Evolutionary conservation across 1,140 invertebrate species (phyloP), one percentile per base, ranked within the genome.

Genomic region (Cotesia typhae): DNA sequence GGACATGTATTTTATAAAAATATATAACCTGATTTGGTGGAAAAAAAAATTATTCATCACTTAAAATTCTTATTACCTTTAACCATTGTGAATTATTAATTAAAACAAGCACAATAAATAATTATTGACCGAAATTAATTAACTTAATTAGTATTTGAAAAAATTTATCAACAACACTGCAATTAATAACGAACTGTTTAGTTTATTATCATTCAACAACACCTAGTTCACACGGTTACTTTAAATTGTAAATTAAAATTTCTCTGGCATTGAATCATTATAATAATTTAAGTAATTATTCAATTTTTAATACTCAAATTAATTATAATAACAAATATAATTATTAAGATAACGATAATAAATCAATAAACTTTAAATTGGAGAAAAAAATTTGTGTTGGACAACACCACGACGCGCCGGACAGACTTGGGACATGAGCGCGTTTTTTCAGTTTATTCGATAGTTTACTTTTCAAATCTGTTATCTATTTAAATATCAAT

Each of bases 361-460:
- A 14, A 55, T 55, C 12, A 55, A 17, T 55, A 14, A 14, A 55
- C 53, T 55, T 55, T 55, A 55, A 55, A 55, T 55, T n/a, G 12
- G 17, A 55, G 3, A 55, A 55, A 55, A 55, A 55, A 14, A 14
- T 55, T 55, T 17, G 17, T 17, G 17, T 17, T 55, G n/a, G 53
- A 17, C 53, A 55, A 17, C 41, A 47, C 41, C 41, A 47, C 41
- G 41, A 47, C 7, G 41, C 41, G 41, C 41, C 41, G 41, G 41
- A 47, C 41, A 47, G 6, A 47, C 41, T 47, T 47, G 10, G n/a
- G 14, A n/a, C 12, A 5, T 55, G 53, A 55, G 53, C 53, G 53
- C 53, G 53, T 55, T 55, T 55, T 55, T 55, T 55, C 17, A 55
- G 53, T 55, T 55, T 55, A 55, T 55, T 14, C 53, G 41, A 47